Evolutionary conservation across 2,888 invertebrate genomes (phyloP).

Genomic region (Omphaloscelis lunosa): DNA sequence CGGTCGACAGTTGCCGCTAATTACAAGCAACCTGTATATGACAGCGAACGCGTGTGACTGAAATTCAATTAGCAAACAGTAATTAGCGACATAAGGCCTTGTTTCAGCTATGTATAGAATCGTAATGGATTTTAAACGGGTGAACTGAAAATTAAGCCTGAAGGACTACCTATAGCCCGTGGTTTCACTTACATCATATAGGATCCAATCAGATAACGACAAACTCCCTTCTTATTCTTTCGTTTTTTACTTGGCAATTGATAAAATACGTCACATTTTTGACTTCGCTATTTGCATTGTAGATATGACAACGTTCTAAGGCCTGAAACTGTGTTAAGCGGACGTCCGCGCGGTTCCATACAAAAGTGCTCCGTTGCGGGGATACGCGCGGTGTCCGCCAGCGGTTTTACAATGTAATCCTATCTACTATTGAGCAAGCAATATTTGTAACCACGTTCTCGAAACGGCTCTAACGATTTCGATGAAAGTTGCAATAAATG

Average conservation of each 20-base stretch:
- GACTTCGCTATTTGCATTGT: neutral
- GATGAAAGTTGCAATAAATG: too few relatives aligned
- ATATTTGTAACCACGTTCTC: too few relatives aligned
- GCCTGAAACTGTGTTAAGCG: too few relatives aligned
- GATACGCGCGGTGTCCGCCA: too few relatives aligned
- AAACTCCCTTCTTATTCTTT: neutral
- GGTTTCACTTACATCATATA: neutral
- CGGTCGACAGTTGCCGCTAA: conserved; percentile 49
- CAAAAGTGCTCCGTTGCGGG: too few relatives aligned
- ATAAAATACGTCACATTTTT: neutral
- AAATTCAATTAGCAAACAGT: conserved; percentile 75
- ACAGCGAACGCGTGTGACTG: conserved; percentile 63
- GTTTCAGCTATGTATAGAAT: conserved; percentile 58
- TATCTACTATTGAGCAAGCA: too few relatives aligned
- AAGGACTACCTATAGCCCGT: neutral
- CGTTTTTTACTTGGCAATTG: neutral
- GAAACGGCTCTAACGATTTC: too few relatives aligned
- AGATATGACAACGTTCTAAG: neutral
- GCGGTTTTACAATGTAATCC: too few relatives aligned
- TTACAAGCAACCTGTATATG: conserved; percentile 57
- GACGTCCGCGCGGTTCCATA: too few relatives aligned
- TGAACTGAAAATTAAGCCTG: conserved; percentile 10
- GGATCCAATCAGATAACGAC: neutral
- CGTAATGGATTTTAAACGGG: conserved; percentile 49
- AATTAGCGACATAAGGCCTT: conserved; percentile 69